phyloP scores from a whole-genome alignment of 2,113 vertebrate species.

The Pollachius pollachius region DNA sequence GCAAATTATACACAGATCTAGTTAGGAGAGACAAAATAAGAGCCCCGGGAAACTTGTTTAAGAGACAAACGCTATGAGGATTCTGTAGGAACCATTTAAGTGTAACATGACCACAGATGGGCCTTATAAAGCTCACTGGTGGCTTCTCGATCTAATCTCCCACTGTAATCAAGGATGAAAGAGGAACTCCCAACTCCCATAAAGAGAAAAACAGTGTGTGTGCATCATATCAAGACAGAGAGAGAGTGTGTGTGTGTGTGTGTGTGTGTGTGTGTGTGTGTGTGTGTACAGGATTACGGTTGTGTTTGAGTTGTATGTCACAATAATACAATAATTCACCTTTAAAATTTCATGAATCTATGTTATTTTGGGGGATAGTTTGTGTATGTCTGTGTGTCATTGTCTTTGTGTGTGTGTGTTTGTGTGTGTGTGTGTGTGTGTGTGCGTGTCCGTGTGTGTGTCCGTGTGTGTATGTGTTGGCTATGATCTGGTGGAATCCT shows the following conservation, averaged over 20 bases:
- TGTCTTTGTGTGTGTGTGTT: no score
- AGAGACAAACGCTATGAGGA: constrained; percentile 48
- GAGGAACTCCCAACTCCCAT: neutral
- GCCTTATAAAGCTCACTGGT: constrained; percentile 16
- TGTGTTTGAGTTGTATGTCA: no score
- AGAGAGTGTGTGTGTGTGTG: neutral
- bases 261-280: no score
- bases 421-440: no score
- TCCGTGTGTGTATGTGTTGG: neutral
- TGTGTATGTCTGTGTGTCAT: neutral
- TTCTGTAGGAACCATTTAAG: constrained; percentile 44
- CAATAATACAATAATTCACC: no score
- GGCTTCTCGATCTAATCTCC: neutral
- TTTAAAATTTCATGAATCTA: neutral
- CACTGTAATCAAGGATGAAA: neutral
- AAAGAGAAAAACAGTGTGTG: neutral
- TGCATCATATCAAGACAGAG: neutral
- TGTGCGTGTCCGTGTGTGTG: neutral
- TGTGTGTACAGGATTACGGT: no score
- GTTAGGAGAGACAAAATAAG: constrained; percentile 11
- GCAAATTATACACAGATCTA: constrained; percentile 53
- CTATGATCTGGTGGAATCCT: constrained; percentile 12
- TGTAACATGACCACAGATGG: constrained; percentile 46
- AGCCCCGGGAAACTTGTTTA: constrained; percentile 49
- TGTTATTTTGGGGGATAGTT: neutral